These are phyloP conservation scores for Donacobius atricapilla DNA, from an alignment of 2,113 vertebrate species.

Conservation along the genomic window DNA sequence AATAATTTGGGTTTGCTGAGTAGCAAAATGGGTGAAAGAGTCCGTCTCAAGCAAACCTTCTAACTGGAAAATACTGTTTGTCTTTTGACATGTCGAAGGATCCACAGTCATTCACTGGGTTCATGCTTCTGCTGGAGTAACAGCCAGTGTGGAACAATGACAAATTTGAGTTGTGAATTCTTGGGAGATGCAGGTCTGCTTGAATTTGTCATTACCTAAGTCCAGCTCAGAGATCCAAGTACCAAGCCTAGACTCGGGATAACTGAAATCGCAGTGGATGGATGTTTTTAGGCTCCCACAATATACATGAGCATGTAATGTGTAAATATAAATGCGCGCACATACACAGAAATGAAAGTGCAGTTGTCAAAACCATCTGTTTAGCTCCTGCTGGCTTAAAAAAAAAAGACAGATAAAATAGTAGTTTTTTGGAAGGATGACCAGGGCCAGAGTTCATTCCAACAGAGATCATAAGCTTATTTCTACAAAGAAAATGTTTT, in stretches of 20 bases:
- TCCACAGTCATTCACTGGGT: not conserved
- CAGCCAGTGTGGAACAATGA: not conserved
- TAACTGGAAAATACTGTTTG: not conserved
- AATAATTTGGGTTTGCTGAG: not conserved
- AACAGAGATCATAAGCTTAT: not conserved
- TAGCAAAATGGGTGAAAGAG: not conserved
- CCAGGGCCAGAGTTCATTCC: not conserved
- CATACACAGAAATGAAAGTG: not conserved
- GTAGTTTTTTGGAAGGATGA: not conserved
- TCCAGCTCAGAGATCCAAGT: not conserved
- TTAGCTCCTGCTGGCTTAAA: not conserved
- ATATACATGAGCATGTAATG: not conserved
- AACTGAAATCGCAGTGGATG: not conserved
- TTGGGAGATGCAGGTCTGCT: not conserved
- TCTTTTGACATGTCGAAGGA: not conserved
- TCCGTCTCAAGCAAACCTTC: not conserved
- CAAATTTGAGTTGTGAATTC: not conserved
- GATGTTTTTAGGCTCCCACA: not conserved
- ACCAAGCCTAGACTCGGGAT: not conserved
- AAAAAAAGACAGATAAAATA: not conserved
- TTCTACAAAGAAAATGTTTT: slow-evolving; percentile 4
- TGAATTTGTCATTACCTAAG: not conserved
- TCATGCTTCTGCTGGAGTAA: not conserved
- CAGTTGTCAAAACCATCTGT: not conserved
- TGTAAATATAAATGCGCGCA: not conserved